Evolutionary conservation across 1,140 invertebrate genomes (phyloP), one percentile per base, ranked within the genome.

Genomic region (Parapsyche elsis): DNA sequence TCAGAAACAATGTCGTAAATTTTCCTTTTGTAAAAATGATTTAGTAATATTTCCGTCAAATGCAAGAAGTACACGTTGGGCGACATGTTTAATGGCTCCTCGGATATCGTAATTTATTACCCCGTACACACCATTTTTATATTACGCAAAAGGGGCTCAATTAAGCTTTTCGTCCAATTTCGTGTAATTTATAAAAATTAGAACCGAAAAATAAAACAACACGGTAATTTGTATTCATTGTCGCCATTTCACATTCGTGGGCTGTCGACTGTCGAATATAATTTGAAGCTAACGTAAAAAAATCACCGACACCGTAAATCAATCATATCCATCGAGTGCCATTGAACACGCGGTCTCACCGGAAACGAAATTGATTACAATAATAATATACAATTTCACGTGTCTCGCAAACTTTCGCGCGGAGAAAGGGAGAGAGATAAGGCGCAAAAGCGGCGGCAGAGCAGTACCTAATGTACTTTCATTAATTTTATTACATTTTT

Each of bases 401-500:
- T 75, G 73, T 75, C 45, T 49, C 16, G 10, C 2, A 57, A 21
- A n/a, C n/a, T n/a, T 73, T 46, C 38, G 24, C 71, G 9, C 19
- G 9, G 49, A 57, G 73, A 57, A 26, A 57, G 53, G 73, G 75
- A 1, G 64, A n/a, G 49, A 75, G 73, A 75, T 75, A 75, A 75
- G 73, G 75, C 12, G 64, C 38, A 77, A 49, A 77, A 77, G 64
- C 26, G 75, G 53, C 44, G 12, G 10, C 30, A 38, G 30, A 4
- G 7, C 30, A n/a, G 49, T 26, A 10, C 57, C 26, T 77, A 67
- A 77, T 64, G 75, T 64, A 46, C 59, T 77, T 77, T 77, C 57
- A 77, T 64, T 77, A 77, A 77, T 77, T 77, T 77, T 77, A 77
- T 53, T 64, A 64, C 75, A 77, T 64, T 77, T 77, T 77, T 77